These are phyloP conservation scores for Patella pellucida DNA, from an alignment of 2,888 invertebrate species.

Conservation along the genomic window DNA sequence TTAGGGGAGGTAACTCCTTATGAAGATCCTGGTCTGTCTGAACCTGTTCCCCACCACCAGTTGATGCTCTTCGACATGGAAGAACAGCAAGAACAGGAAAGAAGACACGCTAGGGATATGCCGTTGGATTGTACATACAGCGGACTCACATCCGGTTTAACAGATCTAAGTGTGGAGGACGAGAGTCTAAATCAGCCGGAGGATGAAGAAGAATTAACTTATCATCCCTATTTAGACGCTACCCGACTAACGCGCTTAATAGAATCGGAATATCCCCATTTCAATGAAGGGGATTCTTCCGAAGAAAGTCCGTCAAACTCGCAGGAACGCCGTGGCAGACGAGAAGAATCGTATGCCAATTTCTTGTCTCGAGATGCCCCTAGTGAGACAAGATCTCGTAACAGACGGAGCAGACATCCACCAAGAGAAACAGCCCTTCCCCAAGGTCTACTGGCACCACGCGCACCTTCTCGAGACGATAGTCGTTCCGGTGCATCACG, in stretches of 20 bases:
- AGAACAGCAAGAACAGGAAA: conserved; percentile 35
- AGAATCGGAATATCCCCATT: not conserved
- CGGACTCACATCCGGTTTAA: not conserved
- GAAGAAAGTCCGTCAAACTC: not conserved
- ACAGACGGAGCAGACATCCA: not conserved
- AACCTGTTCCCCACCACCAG: conserved; percentile 54
- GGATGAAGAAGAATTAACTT: not conserved
- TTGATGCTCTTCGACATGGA: conserved; percentile 48
- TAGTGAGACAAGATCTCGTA: not conserved
- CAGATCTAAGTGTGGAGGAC: conserved; percentile 26
- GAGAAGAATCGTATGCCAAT: not conserved
- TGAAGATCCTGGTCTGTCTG: conserved; percentile 48
- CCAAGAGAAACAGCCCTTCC: not conserved
- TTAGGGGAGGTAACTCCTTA: conserved; percentile 55
- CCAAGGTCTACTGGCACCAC: not conserved
- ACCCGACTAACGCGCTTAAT: not conserved
- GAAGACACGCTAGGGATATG: not conserved
- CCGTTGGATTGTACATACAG: not conserved
- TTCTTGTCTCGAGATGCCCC: not conserved
- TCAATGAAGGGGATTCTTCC: not conserved
- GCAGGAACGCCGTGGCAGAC: not conserved
- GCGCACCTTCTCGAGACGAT: not conserved
- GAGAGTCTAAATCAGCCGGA: conserved; percentile 26
- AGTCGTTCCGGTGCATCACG: not conserved
- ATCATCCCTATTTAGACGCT: not conserved